Percentiles rank a stretch among this genome's conserved stretches.
These are phyloP conservation scores for Lagopus muta DNA, from an alignment of 2,113 vertebrate species.

Conservation along the genomic window DNA sequence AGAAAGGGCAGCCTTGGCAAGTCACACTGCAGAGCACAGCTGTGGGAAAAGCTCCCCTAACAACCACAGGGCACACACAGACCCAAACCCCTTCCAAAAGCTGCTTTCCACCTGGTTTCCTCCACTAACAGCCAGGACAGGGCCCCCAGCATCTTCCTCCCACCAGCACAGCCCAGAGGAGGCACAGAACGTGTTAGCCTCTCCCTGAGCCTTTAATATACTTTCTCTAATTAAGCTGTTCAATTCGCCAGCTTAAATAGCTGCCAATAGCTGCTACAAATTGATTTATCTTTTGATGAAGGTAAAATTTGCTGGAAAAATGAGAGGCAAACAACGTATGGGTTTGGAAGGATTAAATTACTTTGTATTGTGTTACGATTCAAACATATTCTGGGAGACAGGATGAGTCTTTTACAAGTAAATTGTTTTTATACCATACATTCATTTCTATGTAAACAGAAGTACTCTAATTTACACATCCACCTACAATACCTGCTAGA, in stretches of 20 bases:
- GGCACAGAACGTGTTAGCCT: slow-evolving; percentile 8
- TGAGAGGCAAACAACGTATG: slow-evolving; percentile 65
- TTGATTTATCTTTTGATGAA: slow-evolving; percentile 78
- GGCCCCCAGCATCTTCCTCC: not conserved
- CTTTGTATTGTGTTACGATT: slow-evolving; percentile 58
- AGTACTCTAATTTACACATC: slow-evolving; percentile 62
- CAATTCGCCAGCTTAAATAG: slow-evolving; percentile 61
- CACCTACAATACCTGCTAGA: slow-evolving; percentile 60
- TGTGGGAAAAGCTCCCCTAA: not conserved
- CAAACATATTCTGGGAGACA: slow-evolving; percentile 57
- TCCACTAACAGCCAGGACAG: not conserved
- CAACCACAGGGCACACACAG: fast-evolving
- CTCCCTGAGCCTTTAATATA: slow-evolving; percentile 59
- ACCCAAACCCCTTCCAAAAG: not conserved
- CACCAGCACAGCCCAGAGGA: not conserved
- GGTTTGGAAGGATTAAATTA: slow-evolving; percentile 65
- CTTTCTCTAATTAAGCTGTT: slow-evolving; percentile 71
- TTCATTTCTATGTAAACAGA: slow-evolving; percentile 61
- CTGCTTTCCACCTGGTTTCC: not conserved
- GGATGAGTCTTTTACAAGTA: slow-evolving; percentile 52
- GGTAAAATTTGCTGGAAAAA: slow-evolving; percentile 75
- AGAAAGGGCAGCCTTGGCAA: not conserved
- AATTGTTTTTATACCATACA: slow-evolving; percentile 65
- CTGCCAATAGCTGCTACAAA: slow-evolving; percentile 77
- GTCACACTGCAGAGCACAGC: not conserved